These are phyloP conservation scores for Chamaetylas fuelleborni DNA, from an alignment of 2,113 vertebrate genomes.

Conservation along the genomic window DNA sequence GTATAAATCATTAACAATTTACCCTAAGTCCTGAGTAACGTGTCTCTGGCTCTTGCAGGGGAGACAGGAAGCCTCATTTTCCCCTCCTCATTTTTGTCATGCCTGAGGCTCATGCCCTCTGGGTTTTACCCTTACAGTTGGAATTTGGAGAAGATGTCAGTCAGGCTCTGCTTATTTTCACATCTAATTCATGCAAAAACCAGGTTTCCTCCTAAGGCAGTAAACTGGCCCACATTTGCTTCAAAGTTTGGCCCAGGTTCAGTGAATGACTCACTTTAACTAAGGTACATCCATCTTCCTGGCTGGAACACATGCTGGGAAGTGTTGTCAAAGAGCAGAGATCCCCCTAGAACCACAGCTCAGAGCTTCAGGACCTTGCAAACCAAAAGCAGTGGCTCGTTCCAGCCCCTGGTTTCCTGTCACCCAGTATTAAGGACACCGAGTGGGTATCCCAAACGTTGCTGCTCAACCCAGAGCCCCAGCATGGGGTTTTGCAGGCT, in stretches of 20 bases:
- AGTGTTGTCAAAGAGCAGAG: slow-evolving; percentile 36
- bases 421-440: background rate
- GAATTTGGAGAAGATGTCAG: slow-evolving; percentile 58
- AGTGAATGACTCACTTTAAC: slow-evolving; percentile 52
- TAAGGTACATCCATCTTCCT: slow-evolving; percentile 60
- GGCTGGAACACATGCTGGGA: slow-evolving; percentile 16
- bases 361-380: background rate
- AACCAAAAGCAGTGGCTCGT: background rate
- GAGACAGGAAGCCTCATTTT: slow-evolving; percentile 37
- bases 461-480: background rate
- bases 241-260: slow-evolving; percentile 55
- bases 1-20: slow-evolving; percentile 48
- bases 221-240: slow-evolving; percentile 56
- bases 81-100: slow-evolving; percentile 50
- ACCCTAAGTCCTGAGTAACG: background rate
- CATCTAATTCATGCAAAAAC: slow-evolving; percentile 58
- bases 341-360: background rate
- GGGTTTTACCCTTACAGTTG: slow-evolving; percentile 39
- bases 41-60: slow-evolving; percentile 4
- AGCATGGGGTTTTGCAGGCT: background rate
- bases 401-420: background rate
- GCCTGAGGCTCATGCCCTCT: slow-evolving; percentile 33
- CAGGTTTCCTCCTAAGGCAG: slow-evolving; percentile 57
- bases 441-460: background rate
- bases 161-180: slow-evolving; percentile 67